Conservation (phyloP, 1,140 invertebrate species). For the Nixonia krombeini region DNA sequence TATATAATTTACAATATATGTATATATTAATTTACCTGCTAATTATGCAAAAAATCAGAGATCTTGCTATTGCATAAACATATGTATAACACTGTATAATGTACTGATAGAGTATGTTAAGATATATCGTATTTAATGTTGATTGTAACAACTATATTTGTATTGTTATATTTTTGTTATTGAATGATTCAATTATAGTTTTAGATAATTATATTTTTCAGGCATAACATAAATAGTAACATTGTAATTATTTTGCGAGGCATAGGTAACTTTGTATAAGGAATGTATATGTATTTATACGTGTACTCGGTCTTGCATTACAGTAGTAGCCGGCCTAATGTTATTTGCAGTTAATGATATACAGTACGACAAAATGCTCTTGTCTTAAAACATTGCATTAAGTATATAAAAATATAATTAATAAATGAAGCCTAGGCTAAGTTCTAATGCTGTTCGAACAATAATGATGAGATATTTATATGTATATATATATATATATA, state of each 20-base stretch:
- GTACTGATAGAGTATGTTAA: slow-evolving; percentile 8
- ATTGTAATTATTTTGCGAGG: background rate
- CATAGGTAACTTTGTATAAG: background rate
- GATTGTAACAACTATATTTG: background rate
- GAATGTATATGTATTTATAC: slow-evolving; percentile 38
- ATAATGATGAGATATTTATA: slow-evolving; percentile 70
- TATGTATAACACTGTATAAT: slow-evolving; percentile 20
- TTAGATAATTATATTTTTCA: background rate
- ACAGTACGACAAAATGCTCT: slow-evolving; percentile 33
- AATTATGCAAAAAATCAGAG: background rate
- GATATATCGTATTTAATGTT: slow-evolving; percentile 5
- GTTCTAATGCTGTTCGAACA: slow-evolving; percentile 72
- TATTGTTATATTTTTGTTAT: background rate
- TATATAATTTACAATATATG: slow-evolving; percentile 31
- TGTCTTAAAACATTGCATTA: slow-evolving; percentile 36
- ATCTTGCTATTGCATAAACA: background rate
- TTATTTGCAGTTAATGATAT: slow-evolving; percentile 53
- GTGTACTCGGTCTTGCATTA: slow-evolving; percentile 50
- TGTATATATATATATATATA: slow-evolving; percentile 41
- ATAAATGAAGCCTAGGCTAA: slow-evolving; percentile 61
- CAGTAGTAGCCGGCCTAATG: slow-evolving; percentile 70
- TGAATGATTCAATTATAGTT: background rate
- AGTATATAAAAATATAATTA: slow-evolving; percentile 41
- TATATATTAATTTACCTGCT: slow-evolving; percentile 15
- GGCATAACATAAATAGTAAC: background rate